Conservation (phyloP, 2,113 vertebrate genomes). For the Pantherophis guttatus region DNA sequence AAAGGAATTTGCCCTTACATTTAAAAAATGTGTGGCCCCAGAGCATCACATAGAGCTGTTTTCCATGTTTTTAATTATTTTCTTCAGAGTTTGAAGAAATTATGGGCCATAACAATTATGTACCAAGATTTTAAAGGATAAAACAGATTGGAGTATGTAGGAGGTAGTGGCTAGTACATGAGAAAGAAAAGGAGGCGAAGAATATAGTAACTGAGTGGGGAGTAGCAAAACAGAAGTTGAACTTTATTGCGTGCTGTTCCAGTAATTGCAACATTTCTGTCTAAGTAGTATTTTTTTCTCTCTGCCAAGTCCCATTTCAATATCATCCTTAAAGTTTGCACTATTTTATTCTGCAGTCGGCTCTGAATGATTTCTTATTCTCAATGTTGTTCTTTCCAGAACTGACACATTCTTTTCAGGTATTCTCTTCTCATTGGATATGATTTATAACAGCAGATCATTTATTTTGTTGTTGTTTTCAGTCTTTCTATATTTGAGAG, state of each 20-base stretch:
- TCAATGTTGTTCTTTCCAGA: background rate
- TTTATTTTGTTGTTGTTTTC: background rate
- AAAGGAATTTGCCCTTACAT: background rate
- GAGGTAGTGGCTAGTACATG: background rate
- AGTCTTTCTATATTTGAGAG: background rate
- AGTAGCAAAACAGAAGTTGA: background rate
- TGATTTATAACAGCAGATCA: background rate
- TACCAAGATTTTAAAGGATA: background rate
- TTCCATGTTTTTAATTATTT: background rate
- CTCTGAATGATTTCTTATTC: background rate
- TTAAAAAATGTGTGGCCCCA: background rate
- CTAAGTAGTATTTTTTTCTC: background rate
- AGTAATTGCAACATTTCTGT: background rate
- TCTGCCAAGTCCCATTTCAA: background rate
- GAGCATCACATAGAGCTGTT: background rate
- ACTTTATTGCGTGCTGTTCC: background rate
- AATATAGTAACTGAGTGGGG: background rate
- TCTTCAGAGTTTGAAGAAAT: background rate
- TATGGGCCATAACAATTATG: background rate
- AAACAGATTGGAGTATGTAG: background rate
- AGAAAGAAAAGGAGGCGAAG: background rate
- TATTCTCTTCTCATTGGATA: background rate
- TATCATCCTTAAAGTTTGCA: background rate
- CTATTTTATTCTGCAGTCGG: background rate
- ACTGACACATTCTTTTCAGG: background rate